phyloP scores from a whole-genome alignment of 2,797 vertebrate genomes.

The Bovichtus diacanthus region DNA sequence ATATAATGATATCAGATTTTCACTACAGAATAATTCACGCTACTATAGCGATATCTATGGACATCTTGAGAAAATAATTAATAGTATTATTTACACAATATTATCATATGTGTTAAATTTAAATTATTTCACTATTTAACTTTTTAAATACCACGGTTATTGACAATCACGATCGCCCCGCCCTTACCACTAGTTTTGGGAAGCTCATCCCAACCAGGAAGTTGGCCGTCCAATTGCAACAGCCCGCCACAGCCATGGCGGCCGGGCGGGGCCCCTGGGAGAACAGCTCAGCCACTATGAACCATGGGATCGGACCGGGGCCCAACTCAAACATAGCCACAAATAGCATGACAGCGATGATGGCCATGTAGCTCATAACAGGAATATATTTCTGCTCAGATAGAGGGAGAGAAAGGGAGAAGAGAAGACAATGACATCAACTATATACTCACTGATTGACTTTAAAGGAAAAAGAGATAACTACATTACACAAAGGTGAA shows the following conservation, averaged over 20 bases:
- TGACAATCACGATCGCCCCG: accelerated
- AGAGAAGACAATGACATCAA: not conserved
- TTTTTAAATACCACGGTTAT: too few species aligned
- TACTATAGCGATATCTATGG: too few species aligned
- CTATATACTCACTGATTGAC: not conserved
- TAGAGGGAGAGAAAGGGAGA: not conserved
- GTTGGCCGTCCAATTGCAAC: constrained; percentile 96
- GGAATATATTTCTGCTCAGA: constrained; percentile 63
- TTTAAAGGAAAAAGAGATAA: not conserved
- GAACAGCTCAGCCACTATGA: constrained; percentile 97
- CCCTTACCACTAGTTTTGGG: constrained; percentile 87
- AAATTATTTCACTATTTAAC: too few species aligned
- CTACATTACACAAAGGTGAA: not conserved
- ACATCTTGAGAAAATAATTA: too few species aligned
- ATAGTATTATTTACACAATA: too few species aligned
- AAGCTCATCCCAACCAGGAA: constrained; percentile 95
- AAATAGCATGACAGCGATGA: constrained; percentile 90
- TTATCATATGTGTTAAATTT: too few species aligned
- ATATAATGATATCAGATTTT: too few species aligned
- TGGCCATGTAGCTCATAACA: constrained; percentile 89
- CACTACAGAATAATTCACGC: too few species aligned
- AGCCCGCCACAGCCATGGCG: constrained; percentile 94
- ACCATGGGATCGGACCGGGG: constrained; percentile 97
- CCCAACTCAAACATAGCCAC: constrained; percentile 97
- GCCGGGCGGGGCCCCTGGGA: constrained; percentile 95